These are phyloP conservation scores for Paralichthys olivaceus DNA, from an alignment of 2,113 vertebrate species.

Conservation along the genomic window DNA sequence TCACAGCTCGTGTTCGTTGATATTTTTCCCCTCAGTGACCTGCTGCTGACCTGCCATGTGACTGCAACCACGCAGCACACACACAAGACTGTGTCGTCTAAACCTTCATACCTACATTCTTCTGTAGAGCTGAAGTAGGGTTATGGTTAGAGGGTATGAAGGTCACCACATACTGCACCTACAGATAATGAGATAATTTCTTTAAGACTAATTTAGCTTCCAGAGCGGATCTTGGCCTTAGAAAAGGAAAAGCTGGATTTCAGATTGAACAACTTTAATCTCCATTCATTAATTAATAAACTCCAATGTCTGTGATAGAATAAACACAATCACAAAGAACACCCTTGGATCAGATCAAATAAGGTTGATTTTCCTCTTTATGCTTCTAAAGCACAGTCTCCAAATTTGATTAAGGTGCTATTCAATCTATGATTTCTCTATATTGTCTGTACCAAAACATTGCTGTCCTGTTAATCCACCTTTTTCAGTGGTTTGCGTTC, in stretches of 20 bases:
- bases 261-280: too few relatives aligned
- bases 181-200: too few relatives aligned
- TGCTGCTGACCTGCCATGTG: constrained; percentile 26
- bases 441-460: background rate
- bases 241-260: too few relatives aligned
- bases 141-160: background rate
- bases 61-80: constrained; percentile 6
- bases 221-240: too few relatives aligned
- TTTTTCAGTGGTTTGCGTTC: background rate
- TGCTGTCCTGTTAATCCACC: background rate
- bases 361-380: background rate
- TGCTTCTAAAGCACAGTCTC: background rate
- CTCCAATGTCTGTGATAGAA: too few relatives aligned
- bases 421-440: background rate
- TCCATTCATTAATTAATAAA: too few relatives aligned
- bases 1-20: background rate
- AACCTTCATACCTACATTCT: constrained; percentile 4
- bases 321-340: too few relatives aligned
- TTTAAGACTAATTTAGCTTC: too few relatives aligned
- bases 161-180: background rate
- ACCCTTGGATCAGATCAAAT: too few relatives aligned
- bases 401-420: background rate
- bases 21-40: background rate
- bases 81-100: background rate
- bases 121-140: background rate